Evolutionary conservation across 2,113 vertebrate genomes (phyloP).

Genomic region (Colius striatus): DNA sequence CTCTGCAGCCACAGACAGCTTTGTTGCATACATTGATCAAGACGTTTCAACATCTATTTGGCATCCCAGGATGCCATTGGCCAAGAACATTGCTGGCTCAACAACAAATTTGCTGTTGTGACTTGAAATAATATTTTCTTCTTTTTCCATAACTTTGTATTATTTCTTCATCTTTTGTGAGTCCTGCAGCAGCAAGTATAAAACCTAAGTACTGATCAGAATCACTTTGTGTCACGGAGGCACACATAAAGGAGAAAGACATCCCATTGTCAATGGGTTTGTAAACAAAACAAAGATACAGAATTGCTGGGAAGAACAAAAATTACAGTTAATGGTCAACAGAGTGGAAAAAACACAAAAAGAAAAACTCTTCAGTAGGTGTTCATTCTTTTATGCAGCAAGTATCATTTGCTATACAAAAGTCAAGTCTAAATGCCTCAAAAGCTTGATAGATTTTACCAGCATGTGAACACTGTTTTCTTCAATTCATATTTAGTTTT

Average conservation of each 20-base stretch:
- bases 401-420: neutral
- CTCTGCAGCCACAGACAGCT: neutral
- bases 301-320: neutral
- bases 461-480: neutral
- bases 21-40: neutral
- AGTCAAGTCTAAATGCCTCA: neutral
- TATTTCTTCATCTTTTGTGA: neutral
- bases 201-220: neutral
- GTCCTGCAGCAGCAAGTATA: neutral
- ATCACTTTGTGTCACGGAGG: neutral
- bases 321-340: neutral
- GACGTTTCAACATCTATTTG: neutral
- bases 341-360: neutral
- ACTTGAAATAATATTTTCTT: neutral
- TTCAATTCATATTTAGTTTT: neutral
- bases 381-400: neutral
- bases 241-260: neutral
- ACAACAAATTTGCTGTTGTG: neutral
- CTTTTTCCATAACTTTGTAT: neutral
- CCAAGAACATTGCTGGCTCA: too few relatives aligned
- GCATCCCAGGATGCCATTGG: too few relatives aligned
- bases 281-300: neutral
- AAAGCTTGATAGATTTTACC: neutral
- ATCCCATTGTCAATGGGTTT: neutral
- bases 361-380: neutral